Evolutionary conservation across 2,888 invertebrate species (phyloP).

Genomic region (Nephrotoma appendiculata): DNA sequence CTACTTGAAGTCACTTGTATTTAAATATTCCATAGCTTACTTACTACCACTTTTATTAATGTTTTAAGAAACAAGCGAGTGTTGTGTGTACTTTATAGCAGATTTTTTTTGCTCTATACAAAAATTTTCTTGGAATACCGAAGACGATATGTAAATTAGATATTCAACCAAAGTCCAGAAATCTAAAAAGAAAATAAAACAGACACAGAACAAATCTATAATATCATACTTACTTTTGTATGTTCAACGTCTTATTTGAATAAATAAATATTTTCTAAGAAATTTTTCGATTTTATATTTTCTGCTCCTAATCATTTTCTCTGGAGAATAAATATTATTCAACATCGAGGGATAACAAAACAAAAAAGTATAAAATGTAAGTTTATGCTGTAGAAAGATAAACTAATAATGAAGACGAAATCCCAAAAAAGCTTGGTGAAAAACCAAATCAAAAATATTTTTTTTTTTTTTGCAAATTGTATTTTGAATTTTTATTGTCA

Average conservation of each 20-base stretch:
- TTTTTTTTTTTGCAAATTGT: neutral
- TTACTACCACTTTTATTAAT: too few relatives aligned
- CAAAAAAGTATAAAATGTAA: neutral
- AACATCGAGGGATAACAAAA: neutral
- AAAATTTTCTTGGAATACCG: neutral
- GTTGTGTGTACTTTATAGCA: too few relatives aligned
- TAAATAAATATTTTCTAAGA: neutral
- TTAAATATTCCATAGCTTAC: too few relatives aligned
- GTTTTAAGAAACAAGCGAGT: too few relatives aligned
- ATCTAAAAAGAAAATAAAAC: neutral
- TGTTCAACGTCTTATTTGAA: neutral
- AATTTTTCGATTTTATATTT: neutral
- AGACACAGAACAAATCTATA: neutral
- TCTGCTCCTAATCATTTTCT: neutral
- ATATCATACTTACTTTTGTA: neutral
- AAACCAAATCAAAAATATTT: neutral
- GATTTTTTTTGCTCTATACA: neutral
- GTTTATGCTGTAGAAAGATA: neutral
- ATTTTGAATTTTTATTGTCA: neutral
- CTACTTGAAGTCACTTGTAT: too few relatives aligned
- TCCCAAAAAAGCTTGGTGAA: neutral
- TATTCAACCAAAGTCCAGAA: neutral
- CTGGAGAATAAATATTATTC: neutral
- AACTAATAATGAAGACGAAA: neutral
- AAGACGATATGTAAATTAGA: neutral